Evolutionary conservation across 2,797 vertebrate species (phyloP), one percentile per base, ranked within the genome.

Genomic region (Halcyon leucocephala): DNA sequence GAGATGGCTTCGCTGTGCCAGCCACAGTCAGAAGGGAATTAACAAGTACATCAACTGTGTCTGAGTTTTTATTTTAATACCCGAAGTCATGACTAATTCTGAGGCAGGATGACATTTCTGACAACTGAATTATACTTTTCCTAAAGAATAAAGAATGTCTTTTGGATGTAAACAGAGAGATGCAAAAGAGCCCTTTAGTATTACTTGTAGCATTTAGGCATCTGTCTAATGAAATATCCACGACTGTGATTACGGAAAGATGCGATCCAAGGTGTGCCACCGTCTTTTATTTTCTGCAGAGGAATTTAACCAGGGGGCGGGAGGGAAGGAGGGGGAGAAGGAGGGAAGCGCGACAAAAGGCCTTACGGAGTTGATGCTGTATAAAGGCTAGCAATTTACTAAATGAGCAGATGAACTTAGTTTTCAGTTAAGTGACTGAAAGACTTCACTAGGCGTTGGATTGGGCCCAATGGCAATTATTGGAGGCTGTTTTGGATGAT

Each of bases 1-100:
- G 80, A 80, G 93, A 76, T 71, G 82, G 85, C 73, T 91, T 80
- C 22, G 2, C 66, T n/a, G n/a, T 51, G 64, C 80, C 28, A 26
- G 64, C 80, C 28, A 26, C 89, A 93, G 67, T 82, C 82, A 86
- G 66, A 54, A 61, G 77, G 76, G 88, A 96, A 94, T 81, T 95
- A 97, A 69, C 61, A 37, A 61, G 64, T 92, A 80, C 88, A 94
- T 65, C 51, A 61, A 39, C 84, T 82, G 77, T 67, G 90, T 95
- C 97, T 98, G 98, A 98, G 97, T 98, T 98, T 97, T 98, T 98
- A 97, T 98, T 97, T 97, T 95, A 86, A 98, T 98, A 98, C 96
- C 96, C 61, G 78, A 97, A 97, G 95, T 88, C 91, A 93, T 89
- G 86, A 94, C 95, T 95, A 94, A 96, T 97, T 97, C 93, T 93